Base-by-base conservation (phyloP, 1,140 invertebrate genomes). In the Sycophila sp. region DNA sequence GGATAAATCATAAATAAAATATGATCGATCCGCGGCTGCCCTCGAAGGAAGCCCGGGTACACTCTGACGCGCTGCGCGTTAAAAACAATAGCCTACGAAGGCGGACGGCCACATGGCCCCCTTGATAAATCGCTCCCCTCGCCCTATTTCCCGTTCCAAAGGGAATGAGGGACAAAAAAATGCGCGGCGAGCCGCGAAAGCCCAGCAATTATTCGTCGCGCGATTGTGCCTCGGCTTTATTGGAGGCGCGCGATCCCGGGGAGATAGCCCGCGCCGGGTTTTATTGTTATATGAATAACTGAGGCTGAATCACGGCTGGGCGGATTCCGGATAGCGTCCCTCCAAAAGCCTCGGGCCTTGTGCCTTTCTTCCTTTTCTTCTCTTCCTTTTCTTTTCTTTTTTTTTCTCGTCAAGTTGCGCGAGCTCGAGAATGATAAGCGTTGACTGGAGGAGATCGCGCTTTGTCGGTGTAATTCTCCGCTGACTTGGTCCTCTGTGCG, bases 71-170 rank as follows among this genome's bases (percentile, higher is more conserved):
- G 26, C 24, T n/a, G 38, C 45, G 19, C 45, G 28, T 60, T 60
- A 42, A 32, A 62, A 62, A 60, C 58, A 60, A 60, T 42, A 19
- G 40, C n/a, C n/a, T n/a, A n/a, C n/a, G n/a, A n/a, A n/a, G n/a
- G n/a, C n/a, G n/a, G 2, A n/a, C 15, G 7, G 17, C 42, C 6
- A n/a, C 19, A 42, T 17, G 17, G 38, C 42, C 17, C 17, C 40
- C n/a, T n/a, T 42, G 40, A 42, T 17, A 17, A 42, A 42, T 17
- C 17, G 40, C n/a, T n/a, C n/a, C n/a, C n/a, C n/a, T n/a, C n/a
- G n/a, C n/a, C n/a, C n/a, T n/a, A n/a, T n/a, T n/a, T n/a, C n/a
- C n/a, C n/a, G n/a, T n/a, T n/a, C 11, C 0, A 13, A 55, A 17
- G 22, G 32, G 22, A 55, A 22, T 17, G 8, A 4, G 19, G 24